Evolutionary conservation across 2,888 invertebrate species (phyloP).

Genomic region (Stenodera caucasica): DNA sequence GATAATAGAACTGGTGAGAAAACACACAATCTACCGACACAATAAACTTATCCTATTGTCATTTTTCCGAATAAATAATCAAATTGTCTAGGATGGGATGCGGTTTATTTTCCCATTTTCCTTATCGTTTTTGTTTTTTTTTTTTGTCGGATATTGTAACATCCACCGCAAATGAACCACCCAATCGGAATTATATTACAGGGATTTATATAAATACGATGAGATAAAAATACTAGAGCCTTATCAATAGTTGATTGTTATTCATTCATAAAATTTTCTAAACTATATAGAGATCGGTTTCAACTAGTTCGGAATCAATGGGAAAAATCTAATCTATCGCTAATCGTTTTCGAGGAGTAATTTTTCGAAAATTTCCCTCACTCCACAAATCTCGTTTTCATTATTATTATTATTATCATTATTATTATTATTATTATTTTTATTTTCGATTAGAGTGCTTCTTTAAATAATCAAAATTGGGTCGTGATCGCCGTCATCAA

Average conservation of each 20-base stretch:
- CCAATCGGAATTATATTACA: too few species aligned
- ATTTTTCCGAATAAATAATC: background rate
- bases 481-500: background rate
- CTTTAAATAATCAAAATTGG: conserved; percentile 6
- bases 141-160: background rate
- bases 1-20: background rate
- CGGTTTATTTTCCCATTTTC: background rate
- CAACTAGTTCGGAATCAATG: background rate
- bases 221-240: background rate
- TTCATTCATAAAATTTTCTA: background rate
- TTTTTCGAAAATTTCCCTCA: too few species aligned
- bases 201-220: background rate
- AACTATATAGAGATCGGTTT: background rate
- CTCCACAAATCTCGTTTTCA: too few species aligned
- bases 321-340: too few species aligned
- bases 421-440: background rate
- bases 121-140: background rate
- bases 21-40: background rate
- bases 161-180: background rate
- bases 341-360: too few species aligned
- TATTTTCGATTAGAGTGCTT: background rate
- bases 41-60: background rate
- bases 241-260: background rate
- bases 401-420: background rate
- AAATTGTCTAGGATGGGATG: background rate